Conservation (phyloP, 2,888 invertebrate genomes). For the Aphodius granarius region DNA sequence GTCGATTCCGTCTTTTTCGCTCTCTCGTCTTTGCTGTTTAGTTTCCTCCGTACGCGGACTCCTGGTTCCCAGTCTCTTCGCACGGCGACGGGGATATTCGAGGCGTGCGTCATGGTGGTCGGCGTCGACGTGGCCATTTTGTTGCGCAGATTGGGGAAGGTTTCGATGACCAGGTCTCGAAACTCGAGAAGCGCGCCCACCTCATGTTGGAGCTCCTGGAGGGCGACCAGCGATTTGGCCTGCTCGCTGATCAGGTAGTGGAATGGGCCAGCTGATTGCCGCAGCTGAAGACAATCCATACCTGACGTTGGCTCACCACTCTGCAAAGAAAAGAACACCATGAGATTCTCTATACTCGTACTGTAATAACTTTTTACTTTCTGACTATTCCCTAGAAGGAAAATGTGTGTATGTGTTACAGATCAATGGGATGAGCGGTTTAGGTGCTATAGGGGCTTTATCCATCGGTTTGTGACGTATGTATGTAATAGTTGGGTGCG, state of each 20-base stretch:
- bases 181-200: constrained; percentile 89
- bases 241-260: constrained; percentile 70
- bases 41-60: constrained; percentile 66
- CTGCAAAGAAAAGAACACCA: constrained; percentile 38
- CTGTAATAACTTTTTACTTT: too few relatives aligned
- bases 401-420: too few relatives aligned
- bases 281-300: constrained; percentile 82
- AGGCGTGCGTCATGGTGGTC: constrained; percentile 52
- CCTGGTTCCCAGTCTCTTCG: constrained; percentile 81
- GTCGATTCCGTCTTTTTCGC: constrained; percentile 61
- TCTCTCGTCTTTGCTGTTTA: constrained; percentile 46
- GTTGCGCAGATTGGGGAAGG: constrained; percentile 86
- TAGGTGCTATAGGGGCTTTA: too few relatives aligned
- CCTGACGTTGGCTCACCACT: constrained; percentile 60
- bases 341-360: too few relatives aligned
- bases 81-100: constrained; percentile 60
- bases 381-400: too few relatives aligned
- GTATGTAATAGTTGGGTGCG: too few relatives aligned
- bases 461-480: too few relatives aligned
- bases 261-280: constrained; percentile 65
- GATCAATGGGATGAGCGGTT: too few relatives aligned
- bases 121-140: constrained; percentile 70
- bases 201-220: constrained; percentile 93
- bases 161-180: constrained; percentile 92
- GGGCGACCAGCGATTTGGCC: constrained; percentile 82